phyloP scores from a whole-genome alignment of 1,140 invertebrate genomes.

The Panagrolaimus sp. region DNA sequence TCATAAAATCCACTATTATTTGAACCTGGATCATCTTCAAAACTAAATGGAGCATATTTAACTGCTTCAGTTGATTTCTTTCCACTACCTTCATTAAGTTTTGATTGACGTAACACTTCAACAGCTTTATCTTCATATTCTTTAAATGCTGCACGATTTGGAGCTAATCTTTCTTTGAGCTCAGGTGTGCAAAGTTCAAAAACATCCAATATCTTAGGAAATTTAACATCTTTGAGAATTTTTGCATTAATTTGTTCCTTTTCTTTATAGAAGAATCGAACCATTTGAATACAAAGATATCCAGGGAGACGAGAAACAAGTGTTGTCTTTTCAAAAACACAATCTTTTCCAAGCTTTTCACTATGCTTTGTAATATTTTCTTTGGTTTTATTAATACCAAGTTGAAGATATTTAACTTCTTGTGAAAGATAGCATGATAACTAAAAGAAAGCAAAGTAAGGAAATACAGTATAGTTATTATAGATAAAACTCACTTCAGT shows the following conservation, averaged over 20 bases:
- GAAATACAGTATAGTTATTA: too few relatives aligned
- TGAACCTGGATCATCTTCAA: constrained; percentile 74
- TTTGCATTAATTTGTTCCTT: constrained; percentile 66
- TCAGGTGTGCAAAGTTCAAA: constrained; percentile 86
- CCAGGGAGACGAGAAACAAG: constrained; percentile 87
- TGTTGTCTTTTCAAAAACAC: constrained; percentile 63
- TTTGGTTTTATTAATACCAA: constrained; percentile 70
- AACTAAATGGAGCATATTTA: constrained; percentile 39
- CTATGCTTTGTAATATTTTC: constrained; percentile 91
- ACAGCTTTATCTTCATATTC: constrained; percentile 58
- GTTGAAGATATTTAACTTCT: constrained; percentile 92
- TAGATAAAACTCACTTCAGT: constrained; percentile 66
- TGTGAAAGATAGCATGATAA: constrained; percentile 97
- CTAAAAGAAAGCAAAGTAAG: constrained; percentile 59
- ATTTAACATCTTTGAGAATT: constrained; percentile 78
- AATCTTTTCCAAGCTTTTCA: constrained; percentile 75
- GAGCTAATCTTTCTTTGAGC: constrained; percentile 80
- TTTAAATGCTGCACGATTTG: constrained; percentile 84
- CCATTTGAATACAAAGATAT: constrained; percentile 93
- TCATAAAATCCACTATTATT: constrained; percentile 95
- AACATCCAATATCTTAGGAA: constrained; percentile 86
- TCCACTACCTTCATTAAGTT: constrained; percentile 22
- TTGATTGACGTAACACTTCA: constrained; percentile 31
- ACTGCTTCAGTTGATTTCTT: constrained; percentile 21
- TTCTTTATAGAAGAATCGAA: constrained; percentile 95